These are phyloP conservation scores for Cantharis nigra DNA, from an alignment of 2,888 invertebrate genomes.

Conservation along the genomic window DNA sequence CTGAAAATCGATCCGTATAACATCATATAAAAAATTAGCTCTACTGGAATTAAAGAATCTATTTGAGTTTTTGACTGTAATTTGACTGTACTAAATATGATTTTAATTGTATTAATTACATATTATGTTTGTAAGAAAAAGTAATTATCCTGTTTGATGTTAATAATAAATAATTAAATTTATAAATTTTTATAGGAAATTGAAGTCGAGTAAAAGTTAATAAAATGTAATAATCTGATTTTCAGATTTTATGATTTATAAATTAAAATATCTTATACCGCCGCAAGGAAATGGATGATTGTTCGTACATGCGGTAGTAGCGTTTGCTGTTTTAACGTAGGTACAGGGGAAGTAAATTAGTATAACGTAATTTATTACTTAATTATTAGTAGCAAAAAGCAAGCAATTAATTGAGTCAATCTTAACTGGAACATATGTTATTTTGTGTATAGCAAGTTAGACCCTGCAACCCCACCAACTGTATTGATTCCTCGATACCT, in stretches of 20 bases:
- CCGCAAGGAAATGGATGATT: conserved; percentile 3
- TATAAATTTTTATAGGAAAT: no score
- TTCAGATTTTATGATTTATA: not conserved
- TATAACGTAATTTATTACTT: conserved; percentile 36
- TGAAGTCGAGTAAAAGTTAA: no score
- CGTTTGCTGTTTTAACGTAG: conserved; percentile 27
- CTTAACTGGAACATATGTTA: conserved; percentile 31
- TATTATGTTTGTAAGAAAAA: no score
- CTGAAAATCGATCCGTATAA: no score
- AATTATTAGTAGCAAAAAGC: conserved; percentile 36
- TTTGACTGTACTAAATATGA: no score
- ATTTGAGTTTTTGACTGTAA: no score
- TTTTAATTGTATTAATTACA: no score
- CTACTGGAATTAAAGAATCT: no score
- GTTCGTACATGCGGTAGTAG: conserved; percentile 19
- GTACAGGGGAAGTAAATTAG: conserved; percentile 30
- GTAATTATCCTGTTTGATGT: no score
- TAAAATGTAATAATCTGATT: not conserved
- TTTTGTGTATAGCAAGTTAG: conserved; percentile 24
- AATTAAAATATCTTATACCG: not conserved
- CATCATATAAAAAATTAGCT: no score
- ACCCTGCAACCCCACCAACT: conserved; percentile 13
- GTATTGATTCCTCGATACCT: conserved; percentile 17
- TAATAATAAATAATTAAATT: no score
- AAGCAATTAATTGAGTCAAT: conserved; percentile 35